These are phyloP conservation scores for Eurytoma adleriae DNA, from an alignment of 2,888 invertebrate genomes.

Conservation along the genomic window DNA sequence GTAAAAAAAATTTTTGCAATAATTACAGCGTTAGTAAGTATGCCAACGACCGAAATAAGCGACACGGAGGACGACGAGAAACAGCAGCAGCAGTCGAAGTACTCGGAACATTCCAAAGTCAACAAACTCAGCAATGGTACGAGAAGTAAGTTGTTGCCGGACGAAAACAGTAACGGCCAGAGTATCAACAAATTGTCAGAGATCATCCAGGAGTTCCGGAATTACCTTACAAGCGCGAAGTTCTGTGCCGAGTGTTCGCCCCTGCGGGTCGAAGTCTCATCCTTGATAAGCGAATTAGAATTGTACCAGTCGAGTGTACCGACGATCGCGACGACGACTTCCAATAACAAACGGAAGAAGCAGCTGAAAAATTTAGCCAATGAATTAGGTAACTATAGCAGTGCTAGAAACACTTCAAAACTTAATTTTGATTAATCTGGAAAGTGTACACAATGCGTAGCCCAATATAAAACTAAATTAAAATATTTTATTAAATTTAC, in stretches of 20 bases:
- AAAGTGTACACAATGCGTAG: not conserved
- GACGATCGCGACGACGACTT: slow-evolving; percentile 30
- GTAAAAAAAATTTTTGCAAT: too few species aligned
- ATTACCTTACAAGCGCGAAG: slow-evolving; percentile 50
- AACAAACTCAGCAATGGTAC: slow-evolving; percentile 23
- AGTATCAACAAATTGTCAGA: slow-evolving; percentile 50
- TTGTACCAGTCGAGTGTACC: slow-evolving; percentile 53
- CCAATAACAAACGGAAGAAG: slow-evolving; percentile 42
- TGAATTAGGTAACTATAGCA: slow-evolving; percentile 58
- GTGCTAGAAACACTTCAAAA: not conserved
- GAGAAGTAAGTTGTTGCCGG: not conserved
- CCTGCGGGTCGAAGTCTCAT: slow-evolving; percentile 66
- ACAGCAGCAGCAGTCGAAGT: slow-evolving; percentile 37
- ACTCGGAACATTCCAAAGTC: slow-evolving; percentile 36
- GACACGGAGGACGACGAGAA: slow-evolving; percentile 56
- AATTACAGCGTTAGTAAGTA: slow-evolving; percentile 42
- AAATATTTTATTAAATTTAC: not conserved
- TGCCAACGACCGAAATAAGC: slow-evolving; percentile 50
- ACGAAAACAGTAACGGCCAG: slow-evolving; percentile 18
- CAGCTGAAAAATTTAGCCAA: slow-evolving; percentile 57
- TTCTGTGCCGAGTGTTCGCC: slow-evolving; percentile 69
- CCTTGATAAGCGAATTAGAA: slow-evolving; percentile 65
- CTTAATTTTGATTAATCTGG: slow-evolving; percentile 7
- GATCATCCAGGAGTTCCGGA: slow-evolving; percentile 55
- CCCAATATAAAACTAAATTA: not conserved